A percentile compares a stretch with the other conserved stretches of the same genome.
Evolutionary conservation across 2,113 vertebrate genomes (phyloP).

Genomic region (Climacteris rufus): DNA sequence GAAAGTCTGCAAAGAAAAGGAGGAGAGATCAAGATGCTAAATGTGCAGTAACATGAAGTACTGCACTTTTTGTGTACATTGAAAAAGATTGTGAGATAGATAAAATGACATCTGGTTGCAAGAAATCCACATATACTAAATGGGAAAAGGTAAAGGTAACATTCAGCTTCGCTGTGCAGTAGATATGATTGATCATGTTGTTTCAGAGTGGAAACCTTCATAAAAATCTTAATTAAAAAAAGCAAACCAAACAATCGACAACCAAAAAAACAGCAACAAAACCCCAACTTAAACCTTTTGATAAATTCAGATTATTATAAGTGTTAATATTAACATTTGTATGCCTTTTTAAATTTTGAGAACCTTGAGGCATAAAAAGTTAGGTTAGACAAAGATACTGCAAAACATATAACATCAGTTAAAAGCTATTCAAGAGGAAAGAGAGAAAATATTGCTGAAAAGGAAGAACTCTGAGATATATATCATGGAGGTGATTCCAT

Average conservation of each 20-base stretch:
- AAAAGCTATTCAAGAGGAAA: neutral
- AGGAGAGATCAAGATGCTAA: neutral
- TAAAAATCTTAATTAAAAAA: neutral
- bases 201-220: neutral
- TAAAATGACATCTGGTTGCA: neutral
- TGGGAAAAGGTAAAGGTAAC: neutral
- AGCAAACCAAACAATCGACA: neutral
- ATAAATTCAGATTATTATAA: neutral
- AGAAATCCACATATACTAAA: neutral
- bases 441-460: neutral
- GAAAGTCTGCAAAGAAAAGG: neutral
- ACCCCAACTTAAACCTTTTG: accelerated
- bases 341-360: neutral
- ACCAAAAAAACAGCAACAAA: neutral
- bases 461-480: neutral
- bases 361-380: neutral
- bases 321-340: neutral
- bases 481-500: neutral
- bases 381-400: neutral
- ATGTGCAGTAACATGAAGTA: neutral
- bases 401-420: neutral
- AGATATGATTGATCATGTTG: neutral
- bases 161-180: neutral
- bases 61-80: neutral
- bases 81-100: neutral